A percentile compares a stretch with the other conserved stretches of the same genome.
Conservation (phyloP, 2,888 invertebrate genomes). For the Cryptosula pallasiana region DNA sequence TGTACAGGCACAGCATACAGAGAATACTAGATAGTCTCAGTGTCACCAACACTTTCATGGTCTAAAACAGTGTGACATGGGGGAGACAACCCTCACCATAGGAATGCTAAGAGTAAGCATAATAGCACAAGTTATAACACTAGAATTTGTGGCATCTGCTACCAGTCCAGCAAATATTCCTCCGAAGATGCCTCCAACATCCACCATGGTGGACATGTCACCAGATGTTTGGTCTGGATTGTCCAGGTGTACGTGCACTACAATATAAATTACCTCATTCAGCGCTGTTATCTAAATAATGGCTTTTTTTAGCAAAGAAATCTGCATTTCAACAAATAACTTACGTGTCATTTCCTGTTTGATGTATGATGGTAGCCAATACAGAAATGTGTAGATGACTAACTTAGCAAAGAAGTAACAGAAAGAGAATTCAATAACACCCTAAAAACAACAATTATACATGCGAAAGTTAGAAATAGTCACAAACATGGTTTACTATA, state of each 20-base stretch:
- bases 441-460: no score
- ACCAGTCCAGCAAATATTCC: constrained; percentile 81
- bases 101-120: constrained; percentile 79
- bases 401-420: constrained; percentile 92
- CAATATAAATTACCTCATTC: no score
- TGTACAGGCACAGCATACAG: background rate
- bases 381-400: constrained; percentile 93
- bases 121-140: constrained; percentile 76
- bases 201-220: constrained; percentile 55
- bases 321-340: no score
- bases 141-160: constrained; percentile 76
- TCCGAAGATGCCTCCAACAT: constrained; percentile 75
- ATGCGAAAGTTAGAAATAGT: no score
- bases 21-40: background rate
- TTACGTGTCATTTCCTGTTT: constrained; percentile 67
- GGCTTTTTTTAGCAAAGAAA: no score
- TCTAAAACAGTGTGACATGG: no score
- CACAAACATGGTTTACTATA: no score
- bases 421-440: constrained; percentile 85
- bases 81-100: no score
- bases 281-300: no score
- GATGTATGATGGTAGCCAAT: constrained; percentile 90
- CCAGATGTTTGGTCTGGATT: constrained; percentile 37
- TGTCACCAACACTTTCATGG: background rate
- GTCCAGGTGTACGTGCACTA: background rate